These are phyloP conservation scores for Scaptomyza reducta DNA, from an alignment of 2,888 invertebrate genomes.

Conservation along the genomic window DNA sequence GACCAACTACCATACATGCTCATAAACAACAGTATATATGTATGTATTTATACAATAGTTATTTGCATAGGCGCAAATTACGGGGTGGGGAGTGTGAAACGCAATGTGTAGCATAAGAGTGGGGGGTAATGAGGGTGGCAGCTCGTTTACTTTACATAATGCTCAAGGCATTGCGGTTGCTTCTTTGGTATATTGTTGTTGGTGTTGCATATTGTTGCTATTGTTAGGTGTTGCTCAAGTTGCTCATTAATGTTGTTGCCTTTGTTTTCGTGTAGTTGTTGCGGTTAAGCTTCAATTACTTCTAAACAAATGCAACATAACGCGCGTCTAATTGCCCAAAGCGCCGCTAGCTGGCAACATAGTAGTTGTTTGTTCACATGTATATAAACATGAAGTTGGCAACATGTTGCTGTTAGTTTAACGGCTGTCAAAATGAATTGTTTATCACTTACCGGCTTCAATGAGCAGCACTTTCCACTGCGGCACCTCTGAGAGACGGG, in stretches of 20 bases:
- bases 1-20: conserved; percentile 24
- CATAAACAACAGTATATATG: conserved; percentile 27
- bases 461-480: conserved; percentile 84
- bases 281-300: conserved; percentile 76
- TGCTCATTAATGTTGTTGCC: conserved; percentile 52
- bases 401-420: conserved; percentile 41
- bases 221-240: conserved; percentile 62
- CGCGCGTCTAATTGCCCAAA: conserved; percentile 68
- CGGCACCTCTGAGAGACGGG: conserved; percentile 83
- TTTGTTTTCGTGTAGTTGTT: conserved; percentile 35
- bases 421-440: conserved; percentile 32
- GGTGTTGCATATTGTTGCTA: conserved; percentile 58
- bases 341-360: conserved; percentile 34
- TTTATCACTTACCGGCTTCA: conserved; percentile 83
- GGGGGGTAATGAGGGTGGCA: conserved; percentile 16
- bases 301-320: conserved; percentile 76
- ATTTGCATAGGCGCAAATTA: conserved; percentile 62
- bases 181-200: conserved; percentile 62
- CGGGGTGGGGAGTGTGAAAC: conserved; percentile 15
- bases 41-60: conserved; percentile 16
- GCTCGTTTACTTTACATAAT: conserved; percentile 72
- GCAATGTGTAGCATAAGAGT: conserved; percentile 2
- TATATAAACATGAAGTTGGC: conserved; percentile 27
- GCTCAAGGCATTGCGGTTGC: conserved; percentile 71
- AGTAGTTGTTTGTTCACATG: conserved; percentile 1